These are phyloP conservation scores for Drosophila cyrtoloma DNA, from an alignment of 2,888 invertebrate genomes.

Conservation along the genomic window DNA sequence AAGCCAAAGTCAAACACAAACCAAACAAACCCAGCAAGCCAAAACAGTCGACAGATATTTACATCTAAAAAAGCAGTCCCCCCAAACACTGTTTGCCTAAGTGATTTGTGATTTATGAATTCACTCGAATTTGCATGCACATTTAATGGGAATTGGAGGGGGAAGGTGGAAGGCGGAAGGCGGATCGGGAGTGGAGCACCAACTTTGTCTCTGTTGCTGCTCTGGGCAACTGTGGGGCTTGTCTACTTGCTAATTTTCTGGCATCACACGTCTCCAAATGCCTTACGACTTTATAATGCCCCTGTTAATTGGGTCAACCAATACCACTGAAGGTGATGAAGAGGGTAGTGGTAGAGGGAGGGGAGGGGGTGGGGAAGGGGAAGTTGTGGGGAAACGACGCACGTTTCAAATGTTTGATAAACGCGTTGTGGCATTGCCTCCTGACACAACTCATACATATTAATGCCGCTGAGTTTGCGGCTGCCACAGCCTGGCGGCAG, in stretches of 20 bases:
- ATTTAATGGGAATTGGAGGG: slow-evolving; percentile 48
- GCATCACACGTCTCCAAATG: slow-evolving; percentile 46
- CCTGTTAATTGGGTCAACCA: slow-evolving; percentile 71
- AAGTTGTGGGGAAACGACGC: slow-evolving; percentile 28
- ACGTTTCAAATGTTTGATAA: slow-evolving; percentile 68
- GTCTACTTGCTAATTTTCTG: slow-evolving; percentile 73
- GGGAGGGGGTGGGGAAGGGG: not conserved
- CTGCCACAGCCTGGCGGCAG: slow-evolving; percentile 11
- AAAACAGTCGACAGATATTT: slow-evolving; percentile 30
- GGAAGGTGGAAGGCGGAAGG: slow-evolving; percentile 7
- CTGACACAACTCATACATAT: slow-evolving; percentile 76
- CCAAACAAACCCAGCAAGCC: slow-evolving; percentile 11
- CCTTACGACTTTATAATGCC: slow-evolving; percentile 72
- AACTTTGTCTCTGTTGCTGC: slow-evolving; percentile 23
- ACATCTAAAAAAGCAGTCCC: slow-evolving; percentile 25
- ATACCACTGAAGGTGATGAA: slow-evolving; percentile 27
- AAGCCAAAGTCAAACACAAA: not conserved
- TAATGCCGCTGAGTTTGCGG: slow-evolving; percentile 47
- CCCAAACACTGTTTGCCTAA: slow-evolving; percentile 57
- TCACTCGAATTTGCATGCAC: slow-evolving; percentile 68
- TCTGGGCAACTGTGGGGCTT: slow-evolving; percentile 29
- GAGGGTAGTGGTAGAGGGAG: not conserved
- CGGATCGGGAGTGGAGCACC: slow-evolving; percentile 7
- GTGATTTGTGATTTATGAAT: slow-evolving; percentile 81
- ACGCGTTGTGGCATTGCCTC: slow-evolving; percentile 74